phyloP scores from a whole-genome alignment of 1,140 invertebrate species.

The Procambarus clarkii region DNA sequence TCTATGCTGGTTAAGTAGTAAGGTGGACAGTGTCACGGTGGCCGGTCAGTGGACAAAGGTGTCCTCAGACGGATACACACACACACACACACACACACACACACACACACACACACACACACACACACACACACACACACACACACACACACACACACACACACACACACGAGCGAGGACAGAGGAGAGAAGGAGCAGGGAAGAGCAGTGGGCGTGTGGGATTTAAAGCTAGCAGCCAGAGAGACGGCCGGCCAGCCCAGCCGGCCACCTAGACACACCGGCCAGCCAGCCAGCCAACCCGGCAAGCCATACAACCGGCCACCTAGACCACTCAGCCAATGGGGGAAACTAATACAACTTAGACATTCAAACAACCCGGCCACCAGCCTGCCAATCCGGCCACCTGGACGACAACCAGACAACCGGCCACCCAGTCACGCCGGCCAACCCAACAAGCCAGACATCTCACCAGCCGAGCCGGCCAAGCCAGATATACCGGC shows the following conservation, averaged over 20 bases:
- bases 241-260: neutral
- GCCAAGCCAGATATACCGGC: neutral
- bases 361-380: neutral
- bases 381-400: neutral
- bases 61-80: no score
- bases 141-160: no score
- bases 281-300: neutral
- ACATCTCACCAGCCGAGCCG: neutral
- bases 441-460: neutral
- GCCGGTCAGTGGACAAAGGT: no score
- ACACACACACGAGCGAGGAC: neutral
- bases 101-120: neutral
- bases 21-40: no score
- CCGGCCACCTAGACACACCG: neutral
- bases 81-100: no score
- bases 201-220: neutral
- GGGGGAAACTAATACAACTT: no score
- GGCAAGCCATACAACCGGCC: neutral
- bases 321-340: neutral
- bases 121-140: no score
- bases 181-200: neutral
- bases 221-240: slow-evolving; percentile 6
- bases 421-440: neutral
- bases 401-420: no score
- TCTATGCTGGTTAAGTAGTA: no score